Evolutionary conservation across 2,888 invertebrate genomes (phyloP).

Genomic region (Cantharis flavilabris): DNA sequence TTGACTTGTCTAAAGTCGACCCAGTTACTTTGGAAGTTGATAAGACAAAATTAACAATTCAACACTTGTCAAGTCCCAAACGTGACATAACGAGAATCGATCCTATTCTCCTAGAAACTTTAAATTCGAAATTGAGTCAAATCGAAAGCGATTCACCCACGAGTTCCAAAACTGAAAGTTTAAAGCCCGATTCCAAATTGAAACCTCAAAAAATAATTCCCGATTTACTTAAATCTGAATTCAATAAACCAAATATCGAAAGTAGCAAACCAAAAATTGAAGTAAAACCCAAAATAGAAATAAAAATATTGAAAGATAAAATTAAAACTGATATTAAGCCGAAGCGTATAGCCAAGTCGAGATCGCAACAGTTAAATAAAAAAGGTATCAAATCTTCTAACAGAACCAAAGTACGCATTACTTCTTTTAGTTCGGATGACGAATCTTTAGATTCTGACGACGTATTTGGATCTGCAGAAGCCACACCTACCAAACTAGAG

Average conservation of each 20-base stretch:
- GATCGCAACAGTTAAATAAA: slow-evolving; percentile 62
- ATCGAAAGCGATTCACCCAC: slow-evolving; percentile 79
- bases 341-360: slow-evolving; percentile 66
- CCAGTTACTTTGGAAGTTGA: slow-evolving; percentile 74
- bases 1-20: slow-evolving; percentile 74
- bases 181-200: slow-evolving; percentile 51
- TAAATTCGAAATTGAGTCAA: slow-evolving; percentile 74
- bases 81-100: slow-evolving; percentile 74
- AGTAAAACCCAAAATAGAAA: slow-evolving; percentile 54
- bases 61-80: slow-evolving; percentile 71
- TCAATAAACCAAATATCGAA: background rate
- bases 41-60: slow-evolving; percentile 64
- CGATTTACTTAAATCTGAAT: slow-evolving; percentile 32
- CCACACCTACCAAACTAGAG: slow-evolving; percentile 71
- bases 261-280: slow-evolving; percentile 47
- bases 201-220: slow-evolving; percentile 34
- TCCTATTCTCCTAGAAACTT: slow-evolving; percentile 66
- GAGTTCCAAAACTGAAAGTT: slow-evolving; percentile 73
- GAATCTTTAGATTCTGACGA: slow-evolving; percentile 79
- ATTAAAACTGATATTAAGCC: slow-evolving; percentile 67
- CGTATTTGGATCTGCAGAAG: slow-evolving; percentile 76
- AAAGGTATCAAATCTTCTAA: slow-evolving; percentile 65
- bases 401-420: slow-evolving; percentile 72
- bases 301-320: slow-evolving; percentile 52
- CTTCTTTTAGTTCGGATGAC: slow-evolving; percentile 77